Percentiles rank a stretch among this genome's conserved stretches.
These are phyloP conservation scores for Halocaridina rubra DNA, from an alignment of 2,888 invertebrate species.

Conservation along the genomic window DNA sequence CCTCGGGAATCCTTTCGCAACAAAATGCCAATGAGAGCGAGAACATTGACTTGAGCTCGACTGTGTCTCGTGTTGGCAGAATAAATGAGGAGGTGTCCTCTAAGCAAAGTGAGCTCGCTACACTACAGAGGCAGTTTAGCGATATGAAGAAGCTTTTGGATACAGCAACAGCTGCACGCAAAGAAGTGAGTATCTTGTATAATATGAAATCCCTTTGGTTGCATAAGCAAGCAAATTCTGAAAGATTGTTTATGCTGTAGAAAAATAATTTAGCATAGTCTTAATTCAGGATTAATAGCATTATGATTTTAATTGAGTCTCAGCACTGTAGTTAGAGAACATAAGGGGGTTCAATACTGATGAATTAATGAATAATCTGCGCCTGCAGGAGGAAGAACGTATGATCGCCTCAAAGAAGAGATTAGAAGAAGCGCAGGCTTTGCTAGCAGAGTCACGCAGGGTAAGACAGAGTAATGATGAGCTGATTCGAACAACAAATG, in stretches of 20 bases:
- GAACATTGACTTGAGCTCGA: neutral
- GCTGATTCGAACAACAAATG: neutral
- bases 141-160: constrained; percentile 61
- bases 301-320: too few relatives aligned
- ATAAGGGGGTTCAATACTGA: too few relatives aligned
- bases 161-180: constrained; percentile 28
- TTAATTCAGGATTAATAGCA: too few relatives aligned
- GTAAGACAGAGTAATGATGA: neutral
- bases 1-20: neutral
- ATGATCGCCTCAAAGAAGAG: neutral
- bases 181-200: constrained; percentile 22
- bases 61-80: neutral
- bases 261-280: too few relatives aligned
- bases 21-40: neutral
- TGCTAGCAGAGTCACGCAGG: neutral
- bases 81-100: constrained; percentile 25
- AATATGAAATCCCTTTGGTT: too few relatives aligned
- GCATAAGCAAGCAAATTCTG: too few relatives aligned
- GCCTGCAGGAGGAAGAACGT: constrained; percentile 23
- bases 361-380: too few relatives aligned
- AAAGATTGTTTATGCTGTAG: too few relatives aligned
- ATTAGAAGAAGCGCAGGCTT: constrained; percentile 10
- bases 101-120: constrained; percentile 37
- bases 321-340: too few relatives aligned
- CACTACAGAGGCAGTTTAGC: constrained; percentile 53